phyloP scores from a whole-genome alignment of 2,113 vertebrate species.

The Andinoacara biseriatus region DNA sequence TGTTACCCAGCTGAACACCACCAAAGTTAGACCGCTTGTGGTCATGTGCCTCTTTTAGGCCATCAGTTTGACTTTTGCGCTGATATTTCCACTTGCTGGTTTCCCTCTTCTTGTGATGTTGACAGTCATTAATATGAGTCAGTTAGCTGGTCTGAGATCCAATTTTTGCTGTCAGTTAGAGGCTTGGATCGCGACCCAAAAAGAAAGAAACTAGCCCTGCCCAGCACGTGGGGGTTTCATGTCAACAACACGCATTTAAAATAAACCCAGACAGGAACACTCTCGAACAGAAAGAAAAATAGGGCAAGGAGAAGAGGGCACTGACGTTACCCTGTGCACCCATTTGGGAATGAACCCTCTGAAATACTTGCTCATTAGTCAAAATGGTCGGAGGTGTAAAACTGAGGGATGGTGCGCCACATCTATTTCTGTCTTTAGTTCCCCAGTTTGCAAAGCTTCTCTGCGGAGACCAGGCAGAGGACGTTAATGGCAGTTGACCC shows the following conservation, averaged over 20 bases:
- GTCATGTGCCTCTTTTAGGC: neutral
- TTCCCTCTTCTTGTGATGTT: neutral
- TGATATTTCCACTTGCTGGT: neutral
- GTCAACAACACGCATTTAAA: conserved; percentile 28
- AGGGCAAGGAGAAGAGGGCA: conserved; percentile 66
- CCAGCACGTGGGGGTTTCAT: conserved; percentile 12
- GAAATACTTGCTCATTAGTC: conserved; percentile 73
- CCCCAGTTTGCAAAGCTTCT: conserved; percentile 32
- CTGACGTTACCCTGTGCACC: conserved; percentile 30
- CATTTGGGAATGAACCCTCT: conserved; percentile 60
- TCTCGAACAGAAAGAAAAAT: conserved; percentile 46
- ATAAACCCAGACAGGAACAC: conserved; percentile 27
- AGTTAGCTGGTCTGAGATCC: conserved; percentile 28
- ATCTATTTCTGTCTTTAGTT: conserved; percentile 71
- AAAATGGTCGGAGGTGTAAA: conserved; percentile 57
- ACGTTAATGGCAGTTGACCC: conserved; percentile 48
- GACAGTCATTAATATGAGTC: conserved; percentile 11
- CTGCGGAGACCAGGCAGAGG: conserved; percentile 46
- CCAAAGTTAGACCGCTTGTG: neutral
- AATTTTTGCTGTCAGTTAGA: conserved; percentile 24
- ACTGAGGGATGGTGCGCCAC: conserved; percentile 52
- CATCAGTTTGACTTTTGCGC: neutral
- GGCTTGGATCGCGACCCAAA: conserved; percentile 48
- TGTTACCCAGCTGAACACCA: neutral
- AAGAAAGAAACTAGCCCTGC: conserved; percentile 19